Base-by-base conservation (phyloP, 2,888 invertebrate genomes). In the Platynereis dumerilii region DNA sequence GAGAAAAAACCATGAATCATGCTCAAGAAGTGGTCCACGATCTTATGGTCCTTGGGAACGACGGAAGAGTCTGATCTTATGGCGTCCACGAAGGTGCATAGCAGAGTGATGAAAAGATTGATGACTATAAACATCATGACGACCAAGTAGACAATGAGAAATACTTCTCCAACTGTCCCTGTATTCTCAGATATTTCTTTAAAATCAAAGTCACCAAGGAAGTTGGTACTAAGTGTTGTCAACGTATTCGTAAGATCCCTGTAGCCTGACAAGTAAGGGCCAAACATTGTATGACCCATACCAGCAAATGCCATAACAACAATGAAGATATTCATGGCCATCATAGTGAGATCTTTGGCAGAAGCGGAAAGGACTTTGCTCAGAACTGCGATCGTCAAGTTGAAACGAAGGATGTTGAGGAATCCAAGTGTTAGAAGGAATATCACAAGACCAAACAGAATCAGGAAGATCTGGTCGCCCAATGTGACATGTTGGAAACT, bases 401-500 rank as follows among this genome's bases (percentile, higher is more conserved):
- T 48, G 22, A 20, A 48, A 7, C 48, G 48, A 12, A 48, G n/a
- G 17, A 48, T 48, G 22, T 48, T n/a, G 22, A 48, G 48, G 22
- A 48, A 48, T 22, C 22, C 48, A 5, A 48, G 20, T n/a, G 22
- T 48, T 22, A 48, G 7, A 7, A 48, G 48, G 48, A 48, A 48
- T 20, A 22, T 48, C 7, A 22, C 22, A 3, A 48, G 48, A n/a
- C 48, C 48, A 48, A 48, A 22, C n/a, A 48, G 22, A 7, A 3
- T 48, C 10, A 48, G 22, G n/a, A 20, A 48, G n/a, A 20, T 20
- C n/a, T 48, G 20, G 17, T 48, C 22, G 7, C 20, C 48, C 3
- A 20, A 7, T 48, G 48, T 48, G 17, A 48, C 48, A n/a, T 48
- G 48, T 48, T 48, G 48, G 22, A 48, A 48, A n/a, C 22, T 48